Evolutionary conservation across 2,888 invertebrate species (phyloP), one percentile per base, ranked within the genome.

Genomic region (Sarcophaga caerulescens): DNA sequence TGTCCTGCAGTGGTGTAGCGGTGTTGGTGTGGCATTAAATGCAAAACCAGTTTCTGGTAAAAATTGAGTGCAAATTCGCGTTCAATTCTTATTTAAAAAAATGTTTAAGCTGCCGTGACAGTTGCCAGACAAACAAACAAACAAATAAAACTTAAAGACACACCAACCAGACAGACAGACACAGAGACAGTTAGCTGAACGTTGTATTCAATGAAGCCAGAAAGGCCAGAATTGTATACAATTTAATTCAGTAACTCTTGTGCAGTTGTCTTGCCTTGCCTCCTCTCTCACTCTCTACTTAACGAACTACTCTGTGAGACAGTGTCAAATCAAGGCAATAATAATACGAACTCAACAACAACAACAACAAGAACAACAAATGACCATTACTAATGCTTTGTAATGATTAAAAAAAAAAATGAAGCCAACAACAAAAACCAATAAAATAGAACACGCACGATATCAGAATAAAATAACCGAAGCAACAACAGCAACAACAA

Each of bases 1-100:
- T 47, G 47, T 52, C 52, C 52, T 52, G 12, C 14, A 47, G 47
- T 47, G 47, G 14, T 14, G 35, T 35, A n/a, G n/a, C n/a, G n/a
- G n/a, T 35, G 35, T 35, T 35, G 35, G 35, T 35, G 52, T 52
- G 52, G 52, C 52, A 52, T 52, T 17, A 63, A 81, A 71, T 76
- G 79, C 79, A 82, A 86, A 86, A 86, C 86, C 86, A 60, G 86
- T 86, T 86, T 81, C 44, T 81, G 84, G 74, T 78, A 78, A 81
- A 84, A 84, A 73, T 84, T 84, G 84, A 86, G 84, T 86, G 86
- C 84, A 86, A 84, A 86, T 86, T 86, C 86, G 86, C 86, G 84
- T 86, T 78, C 84, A 86, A 85, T 84, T 84, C 78, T 79, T 81
- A 14, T 84, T 78, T 65, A 78, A 74, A 35, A 35, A 10, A 0